phyloP scores from a whole-genome alignment of 2,113 vertebrate genomes.

The Nothobranchius kuhntae region DNA sequence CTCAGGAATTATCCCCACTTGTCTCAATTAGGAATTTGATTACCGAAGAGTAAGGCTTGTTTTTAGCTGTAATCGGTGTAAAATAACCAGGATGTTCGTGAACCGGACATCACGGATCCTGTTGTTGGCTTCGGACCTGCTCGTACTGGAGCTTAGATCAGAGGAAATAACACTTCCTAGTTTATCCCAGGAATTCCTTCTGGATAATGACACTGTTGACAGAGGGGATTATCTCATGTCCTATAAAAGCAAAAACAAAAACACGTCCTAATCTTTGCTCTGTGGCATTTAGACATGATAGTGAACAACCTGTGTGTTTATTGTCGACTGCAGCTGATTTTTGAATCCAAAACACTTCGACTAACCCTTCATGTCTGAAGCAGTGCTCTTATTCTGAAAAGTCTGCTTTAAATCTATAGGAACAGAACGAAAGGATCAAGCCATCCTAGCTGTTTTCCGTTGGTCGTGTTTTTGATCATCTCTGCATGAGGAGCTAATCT shows the following conservation, averaged over 20 bases:
- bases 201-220: constrained; percentile 40
- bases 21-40: constrained; percentile 71
- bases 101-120: constrained; percentile 24
- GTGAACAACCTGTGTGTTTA: background rate
- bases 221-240: constrained; percentile 27
- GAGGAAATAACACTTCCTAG: constrained; percentile 49
- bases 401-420: too few species aligned
- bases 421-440: too few species aligned
- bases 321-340: background rate
- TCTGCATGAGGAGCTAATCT: too few species aligned
- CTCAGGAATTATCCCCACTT: constrained; percentile 76
- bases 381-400: too few species aligned
- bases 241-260: constrained; percentile 10
- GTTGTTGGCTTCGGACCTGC: constrained; percentile 14
- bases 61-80: constrained; percentile 49
- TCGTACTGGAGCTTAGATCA: constrained; percentile 18
- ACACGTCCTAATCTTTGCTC: background rate
- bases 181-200: constrained; percentile 27
- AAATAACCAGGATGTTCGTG: constrained; percentile 31
- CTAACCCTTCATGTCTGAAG: too few species aligned
- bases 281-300: background rate
- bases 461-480: too few species aligned
- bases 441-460: too few species aligned
- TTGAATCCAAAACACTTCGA: background rate
- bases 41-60: constrained; percentile 54